These are phyloP conservation scores for Macropis europaea DNA, from an alignment of 2,888 invertebrate species.

Conservation along the genomic window DNA sequence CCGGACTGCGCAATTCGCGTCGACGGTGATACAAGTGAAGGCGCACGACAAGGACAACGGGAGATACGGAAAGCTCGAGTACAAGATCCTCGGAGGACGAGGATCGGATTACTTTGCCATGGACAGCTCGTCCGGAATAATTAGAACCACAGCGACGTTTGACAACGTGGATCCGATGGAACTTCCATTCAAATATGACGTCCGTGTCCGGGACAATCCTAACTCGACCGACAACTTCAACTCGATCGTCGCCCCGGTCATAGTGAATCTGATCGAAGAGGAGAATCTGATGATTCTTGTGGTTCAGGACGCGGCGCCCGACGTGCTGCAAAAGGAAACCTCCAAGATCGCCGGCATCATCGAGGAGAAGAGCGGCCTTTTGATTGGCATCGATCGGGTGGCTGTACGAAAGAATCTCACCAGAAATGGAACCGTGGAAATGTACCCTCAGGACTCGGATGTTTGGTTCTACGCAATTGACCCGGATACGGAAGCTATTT, in stretches of 20 bases:
- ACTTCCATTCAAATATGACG: constrained; percentile 87
- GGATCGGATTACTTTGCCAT: constrained; percentile 86
- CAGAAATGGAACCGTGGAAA: constrained; percentile 88
- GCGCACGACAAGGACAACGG: constrained; percentile 94
- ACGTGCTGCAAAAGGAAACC: constrained; percentile 83
- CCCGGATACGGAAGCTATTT: constrained; percentile 87
- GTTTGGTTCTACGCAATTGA: constrained; percentile 94
- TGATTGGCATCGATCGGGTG: constrained; percentile 92
- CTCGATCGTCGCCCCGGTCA: constrained; percentile 84
- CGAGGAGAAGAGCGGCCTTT: constrained; percentile 87
- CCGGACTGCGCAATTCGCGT: constrained; percentile 87
- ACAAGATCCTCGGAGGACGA: constrained; percentile 82
- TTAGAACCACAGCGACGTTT: constrained; percentile 88
- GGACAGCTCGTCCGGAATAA: constrained; percentile 87
- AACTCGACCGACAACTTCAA: constrained; percentile 84
- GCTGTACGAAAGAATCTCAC: constrained; percentile 88
- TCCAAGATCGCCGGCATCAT: constrained; percentile 83
- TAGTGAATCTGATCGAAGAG: constrained; percentile 90
- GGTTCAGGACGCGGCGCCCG: constrained; percentile 88
- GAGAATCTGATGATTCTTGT: constrained; percentile 89
- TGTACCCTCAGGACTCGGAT: constrained; percentile 87
- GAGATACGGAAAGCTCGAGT: constrained; percentile 89
- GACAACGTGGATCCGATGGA: constrained; percentile 84
- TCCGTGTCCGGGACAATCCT: constrained; percentile 86
- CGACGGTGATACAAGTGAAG: constrained; percentile 89